These are phyloP conservation scores for Pseudomyrmex sp. DNA, from an alignment of 1,140 invertebrate species.

Conservation along the genomic window DNA sequence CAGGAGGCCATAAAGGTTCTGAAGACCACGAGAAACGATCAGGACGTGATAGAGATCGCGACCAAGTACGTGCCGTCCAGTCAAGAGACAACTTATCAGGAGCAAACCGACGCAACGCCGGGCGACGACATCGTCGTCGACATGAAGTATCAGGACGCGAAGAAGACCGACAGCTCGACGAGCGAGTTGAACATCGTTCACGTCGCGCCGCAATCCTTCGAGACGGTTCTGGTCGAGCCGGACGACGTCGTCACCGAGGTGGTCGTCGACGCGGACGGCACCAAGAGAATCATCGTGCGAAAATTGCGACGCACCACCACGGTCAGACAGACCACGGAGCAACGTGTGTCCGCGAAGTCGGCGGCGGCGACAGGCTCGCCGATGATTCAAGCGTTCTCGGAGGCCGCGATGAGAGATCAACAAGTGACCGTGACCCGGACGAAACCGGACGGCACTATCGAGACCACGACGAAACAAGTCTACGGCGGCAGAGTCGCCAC, in stretches of 20 bases:
- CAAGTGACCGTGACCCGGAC: slow-evolving; percentile 87
- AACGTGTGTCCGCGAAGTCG: slow-evolving; percentile 80
- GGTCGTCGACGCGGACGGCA: slow-evolving; percentile 92
- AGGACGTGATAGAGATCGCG: slow-evolving; percentile 92
- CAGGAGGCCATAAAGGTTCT: slow-evolving; percentile 90
- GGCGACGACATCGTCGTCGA: slow-evolving; percentile 89
- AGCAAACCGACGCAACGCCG: slow-evolving; percentile 35
- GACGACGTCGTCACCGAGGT: slow-evolving; percentile 92
- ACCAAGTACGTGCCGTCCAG: slow-evolving; percentile 86
- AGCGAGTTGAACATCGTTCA: slow-evolving; percentile 89
- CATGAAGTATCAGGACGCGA: slow-evolving; percentile 88
- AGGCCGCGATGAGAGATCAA: slow-evolving; percentile 88
- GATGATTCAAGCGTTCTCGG: slow-evolving; percentile 87
- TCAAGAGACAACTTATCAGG: slow-evolving; percentile 76
- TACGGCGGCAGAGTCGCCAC: slow-evolving; percentile 88
- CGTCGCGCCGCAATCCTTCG: slow-evolving; percentile 90
- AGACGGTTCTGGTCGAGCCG: slow-evolving; percentile 91
- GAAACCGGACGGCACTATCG: slow-evolving; percentile 87
- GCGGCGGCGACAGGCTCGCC: slow-evolving; percentile 82
- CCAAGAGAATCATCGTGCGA: slow-evolving; percentile 91
- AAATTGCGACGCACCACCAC: slow-evolving; percentile 86
- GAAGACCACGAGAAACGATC: slow-evolving; percentile 88
- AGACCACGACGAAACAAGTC: slow-evolving; percentile 87
- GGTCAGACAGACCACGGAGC: slow-evolving; percentile 83
- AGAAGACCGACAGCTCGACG: slow-evolving; percentile 83